Evolutionary conservation across 2,797 vertebrate species (phyloP), one percentile per base, ranked within the genome.

Genomic region (Dicrostonyx torquatus): DNA sequence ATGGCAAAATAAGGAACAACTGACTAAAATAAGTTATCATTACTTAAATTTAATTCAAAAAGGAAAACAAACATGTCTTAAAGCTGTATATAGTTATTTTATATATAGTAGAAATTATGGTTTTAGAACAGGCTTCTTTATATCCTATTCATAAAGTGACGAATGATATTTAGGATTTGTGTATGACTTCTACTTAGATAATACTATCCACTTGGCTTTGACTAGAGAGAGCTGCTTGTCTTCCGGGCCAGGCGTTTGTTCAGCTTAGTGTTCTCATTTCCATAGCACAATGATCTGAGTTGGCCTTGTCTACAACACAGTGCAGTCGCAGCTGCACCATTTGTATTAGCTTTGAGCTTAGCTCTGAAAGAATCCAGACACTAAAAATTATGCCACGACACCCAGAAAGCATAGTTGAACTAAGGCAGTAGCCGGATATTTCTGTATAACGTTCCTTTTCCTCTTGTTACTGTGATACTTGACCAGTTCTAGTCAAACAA

Each of bases 281-380:
- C 77, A 79, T 93, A 50, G 68, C 96, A 97, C 97, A 95, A 17
- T 89, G 95, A 94, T 80, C 83, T 95, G 92, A 92, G 79, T 91
- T 94, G 96, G 94, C 95, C 92, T 95, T 93, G 91, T 84, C 34
- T 94, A 7, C 64, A 95, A 70, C 97, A 97, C 96, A 97, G 88
- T 96, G 89, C 84, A 90, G 82, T 89, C 3, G 5, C 97, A 97
- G 95, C 97, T 97, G 97, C 95, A 95, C 89, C 91, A 22, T 97
- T 97, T 94, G 89, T 94, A 87, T 93, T 93, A 93, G 95, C 91
- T 91, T 93, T 83, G 95, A 93, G 94, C 93, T 96, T 94, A 94
- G 94, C 89, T 94, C 89, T 94, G 80, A 95, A 96, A 96, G 91
- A 94, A 94, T 83, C 87, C 72, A 94, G 91, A 45, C 93, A 89